Evolutionary conservation across 2,888 invertebrate genomes (phyloP), one percentile per base, ranked within the genome.

Genomic region (Erebia palarica): DNA sequence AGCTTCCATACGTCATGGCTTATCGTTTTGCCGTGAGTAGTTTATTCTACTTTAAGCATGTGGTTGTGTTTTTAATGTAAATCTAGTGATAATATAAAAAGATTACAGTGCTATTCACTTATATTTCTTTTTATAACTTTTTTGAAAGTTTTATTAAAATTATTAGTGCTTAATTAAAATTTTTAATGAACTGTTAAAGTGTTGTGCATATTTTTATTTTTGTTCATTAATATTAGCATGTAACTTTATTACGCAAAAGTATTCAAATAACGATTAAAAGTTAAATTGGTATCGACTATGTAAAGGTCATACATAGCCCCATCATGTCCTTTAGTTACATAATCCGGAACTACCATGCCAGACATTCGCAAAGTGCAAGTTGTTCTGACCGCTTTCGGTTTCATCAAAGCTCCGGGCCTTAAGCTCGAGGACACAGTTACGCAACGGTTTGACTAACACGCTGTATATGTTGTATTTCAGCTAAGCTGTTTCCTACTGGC

Each of bases 401-500:
- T 82, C 77, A 71, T 78, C 73, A 65, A 61, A 69, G 60, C 51
- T 57, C 55, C 53, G 58, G 65, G 73, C 66, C 73, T 70, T n/a
- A 68, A 68, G 60, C 53, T 69, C 44, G 58, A 72, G 55, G 60
- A 69, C 49, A 60, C 49, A n/a, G 21, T 63, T 73, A 63, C 67
- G 53, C 18, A 27, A 59, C 44, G 18, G 53, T 44, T 16, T 8
- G 14, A 14, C 14, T 69, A 67, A 67, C 27, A 27, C 27, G 66
- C 49, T 59, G 57, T 65, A 27, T 73, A 27, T 73, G 76, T 87
- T 87, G 86, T 81, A 85, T 93, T 92, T 88, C 92, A 93, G 92
- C 86, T 91, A 77, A 85, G 88, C 89, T 86, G 90, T 81, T 83
- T 89, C 77, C 87, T 92, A 76, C 89, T 91, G 85, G 89, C 90